Percentiles rank a stretch among this genome's conserved stretches.
These are phyloP conservation scores for Tineola bisselliella DNA, from an alignment of 2,888 invertebrate genomes.

Conservation along the genomic window DNA sequence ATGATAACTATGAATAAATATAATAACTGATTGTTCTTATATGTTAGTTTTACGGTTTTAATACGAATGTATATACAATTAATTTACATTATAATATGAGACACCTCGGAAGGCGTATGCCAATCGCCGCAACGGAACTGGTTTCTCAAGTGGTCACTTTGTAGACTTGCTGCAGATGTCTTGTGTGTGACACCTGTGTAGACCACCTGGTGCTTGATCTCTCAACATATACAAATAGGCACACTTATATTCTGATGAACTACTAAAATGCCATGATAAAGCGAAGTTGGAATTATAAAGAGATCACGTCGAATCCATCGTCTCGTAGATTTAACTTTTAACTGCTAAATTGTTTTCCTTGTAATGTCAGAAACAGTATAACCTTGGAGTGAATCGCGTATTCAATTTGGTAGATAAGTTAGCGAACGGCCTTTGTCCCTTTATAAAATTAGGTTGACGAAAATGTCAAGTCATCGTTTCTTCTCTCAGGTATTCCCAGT, in stretches of 20 bases:
- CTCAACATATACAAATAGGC: not conserved
- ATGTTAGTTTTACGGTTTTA: too few relatives aligned
- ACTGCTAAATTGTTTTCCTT: not conserved
- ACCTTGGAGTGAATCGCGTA: not conserved
- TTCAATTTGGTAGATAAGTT: not conserved
- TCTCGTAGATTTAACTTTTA: too few relatives aligned
- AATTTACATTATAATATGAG: not conserved
- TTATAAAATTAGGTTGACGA: not conserved
- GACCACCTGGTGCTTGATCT: slow-evolving; percentile 7
- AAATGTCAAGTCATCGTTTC: not conserved
- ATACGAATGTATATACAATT: not conserved
- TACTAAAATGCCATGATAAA: too few relatives aligned
- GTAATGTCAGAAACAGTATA: not conserved
- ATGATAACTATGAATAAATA: too few relatives aligned
- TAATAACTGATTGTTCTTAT: too few relatives aligned
- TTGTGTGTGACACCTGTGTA: not conserved
- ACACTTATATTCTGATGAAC: too few relatives aligned
- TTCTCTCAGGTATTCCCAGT: not conserved
- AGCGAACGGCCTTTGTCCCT: not conserved
- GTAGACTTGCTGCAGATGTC: slow-evolving; percentile 6
- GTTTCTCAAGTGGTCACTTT: not conserved
- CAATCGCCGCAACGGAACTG: not conserved
- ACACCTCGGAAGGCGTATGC: not conserved
- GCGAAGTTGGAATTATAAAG: too few relatives aligned
- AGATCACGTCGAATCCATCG: too few relatives aligned